These are phyloP conservation scores for Caracal caracal DNA, from an alignment of 2,113 vertebrate species.

Conservation along the genomic window DNA sequence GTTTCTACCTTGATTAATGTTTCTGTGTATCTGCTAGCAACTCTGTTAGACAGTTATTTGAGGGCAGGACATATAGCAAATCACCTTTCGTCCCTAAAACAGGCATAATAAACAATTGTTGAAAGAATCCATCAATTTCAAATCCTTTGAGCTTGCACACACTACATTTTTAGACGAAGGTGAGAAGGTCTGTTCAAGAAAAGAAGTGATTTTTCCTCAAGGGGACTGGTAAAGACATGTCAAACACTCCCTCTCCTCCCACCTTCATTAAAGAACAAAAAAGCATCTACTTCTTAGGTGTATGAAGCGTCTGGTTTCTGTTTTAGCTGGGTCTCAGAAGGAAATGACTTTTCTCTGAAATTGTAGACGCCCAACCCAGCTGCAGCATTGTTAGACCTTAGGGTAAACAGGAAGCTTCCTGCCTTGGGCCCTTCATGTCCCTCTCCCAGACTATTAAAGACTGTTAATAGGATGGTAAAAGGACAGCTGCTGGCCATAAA, in stretches of 20 bases:
- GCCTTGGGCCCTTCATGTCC: slow-evolving; percentile 72
- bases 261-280: slow-evolving; percentile 73
- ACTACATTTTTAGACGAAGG: slow-evolving; percentile 45
- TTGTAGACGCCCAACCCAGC: slow-evolving; percentile 70
- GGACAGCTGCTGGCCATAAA: slow-evolving; percentile 81
- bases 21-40: slow-evolving; percentile 6
- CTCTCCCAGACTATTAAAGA: slow-evolving; percentile 74
- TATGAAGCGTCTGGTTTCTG: slow-evolving; percentile 71
- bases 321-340: slow-evolving; percentile 72
- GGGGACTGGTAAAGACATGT: slow-evolving; percentile 52
- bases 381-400: slow-evolving; percentile 76
- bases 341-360: slow-evolving; percentile 81
- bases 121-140: slow-evolving; percentile 23
- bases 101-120: slow-evolving; percentile 49
- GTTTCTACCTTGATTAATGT: neutral
- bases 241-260: slow-evolving; percentile 61
- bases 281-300: slow-evolving; percentile 39
- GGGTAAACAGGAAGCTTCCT: slow-evolving; percentile 81
- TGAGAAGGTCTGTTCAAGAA: slow-evolving; percentile 32
- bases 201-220: neutral
- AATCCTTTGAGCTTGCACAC: neutral
- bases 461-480: slow-evolving; percentile 75
- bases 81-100: slow-evolving; percentile 12
- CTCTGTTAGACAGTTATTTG: neutral
- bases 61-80: neutral